Percentiles rank a stretch among this genome's conserved stretches.
These are phyloP conservation scores for Ricordea florida DNA, from an alignment of 92 coral and sea anemone genomes.

Conservation along the genomic window DNA sequence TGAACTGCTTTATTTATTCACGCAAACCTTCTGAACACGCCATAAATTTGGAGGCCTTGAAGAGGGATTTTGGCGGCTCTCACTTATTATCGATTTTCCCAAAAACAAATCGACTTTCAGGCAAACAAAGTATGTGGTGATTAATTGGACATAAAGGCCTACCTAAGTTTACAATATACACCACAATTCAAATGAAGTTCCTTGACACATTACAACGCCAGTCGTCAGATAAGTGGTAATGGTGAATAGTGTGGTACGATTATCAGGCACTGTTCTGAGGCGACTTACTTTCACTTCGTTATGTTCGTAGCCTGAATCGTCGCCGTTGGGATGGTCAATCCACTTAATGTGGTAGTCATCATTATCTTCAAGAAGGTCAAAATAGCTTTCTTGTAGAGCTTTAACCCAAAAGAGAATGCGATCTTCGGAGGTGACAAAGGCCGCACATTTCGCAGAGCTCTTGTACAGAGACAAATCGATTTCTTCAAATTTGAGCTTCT, in stretches of 20 bases:
- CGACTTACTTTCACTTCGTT: neutral
- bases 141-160: too few relatives aligned
- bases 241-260: neutral
- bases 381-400: neutral
- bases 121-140: neutral
- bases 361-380: constrained; percentile 2
- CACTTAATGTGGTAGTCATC: neutral
- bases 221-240: neutral
- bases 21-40: too few relatives aligned
- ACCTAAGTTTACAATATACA: neutral
- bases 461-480: neutral
- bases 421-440: neutral
- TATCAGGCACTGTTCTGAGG: too few relatives aligned
- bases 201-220: neutral
- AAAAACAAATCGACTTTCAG: neutral
- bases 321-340: constrained; percentile 5
- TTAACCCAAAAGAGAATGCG: constrained; percentile 12
- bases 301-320: neutral
- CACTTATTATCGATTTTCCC: neutral
- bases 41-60: neutral
- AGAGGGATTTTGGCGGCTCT: neutral
- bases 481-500: constrained; percentile 1
- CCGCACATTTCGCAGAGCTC: constrained; percentile 1
- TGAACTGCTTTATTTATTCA: too few relatives aligned
- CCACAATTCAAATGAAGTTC: neutral